phyloP scores from a whole-genome alignment of 35 echinoderm and acorn worm species.

The Hemicentrotus pulcherrimus region DNA sequence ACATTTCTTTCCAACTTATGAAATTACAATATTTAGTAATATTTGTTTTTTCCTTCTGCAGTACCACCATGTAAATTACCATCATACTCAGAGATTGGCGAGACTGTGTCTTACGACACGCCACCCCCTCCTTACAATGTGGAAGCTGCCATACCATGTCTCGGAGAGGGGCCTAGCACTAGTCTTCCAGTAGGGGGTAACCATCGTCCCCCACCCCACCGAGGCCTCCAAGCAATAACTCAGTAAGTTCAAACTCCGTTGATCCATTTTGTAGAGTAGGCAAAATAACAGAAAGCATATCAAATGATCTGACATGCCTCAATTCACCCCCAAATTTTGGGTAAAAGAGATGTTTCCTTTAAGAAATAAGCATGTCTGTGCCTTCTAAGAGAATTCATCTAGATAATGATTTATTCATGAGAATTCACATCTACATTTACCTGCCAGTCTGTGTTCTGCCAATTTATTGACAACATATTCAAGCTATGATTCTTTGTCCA shows the following conservation, averaged over 20 bases:
- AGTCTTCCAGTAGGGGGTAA: conserved; percentile 45
- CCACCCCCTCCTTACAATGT: conserved; percentile 91
- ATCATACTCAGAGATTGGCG: conserved; percentile 94
- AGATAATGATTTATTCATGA: too few relatives aligned
- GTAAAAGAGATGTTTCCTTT: too few relatives aligned
- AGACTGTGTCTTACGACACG: conserved; percentile 81
- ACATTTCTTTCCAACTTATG: neutral
- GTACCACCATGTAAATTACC: conserved; percentile 96
- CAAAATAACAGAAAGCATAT: neutral
- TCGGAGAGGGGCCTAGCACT: conserved; percentile 44
- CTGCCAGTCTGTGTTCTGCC: too few relatives aligned
- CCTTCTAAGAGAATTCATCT: too few relatives aligned
- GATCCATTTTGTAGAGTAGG: neutral
- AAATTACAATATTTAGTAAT: too few relatives aligned
- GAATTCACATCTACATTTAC: too few relatives aligned
- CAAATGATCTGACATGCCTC: neutral
- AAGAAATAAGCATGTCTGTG: too few relatives aligned
- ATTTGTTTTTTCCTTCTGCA: conserved; percentile 41
- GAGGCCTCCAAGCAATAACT: conserved; percentile 48
- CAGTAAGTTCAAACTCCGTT: conserved; percentile 9
- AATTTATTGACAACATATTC: too few relatives aligned
- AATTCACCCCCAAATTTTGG: too few relatives aligned
- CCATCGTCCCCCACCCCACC: conserved; percentile 40
- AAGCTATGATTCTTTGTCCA: too few relatives aligned
- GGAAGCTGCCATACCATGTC: conserved; percentile 22